Percentiles rank a stretch among this genome's conserved stretches.
phyloP scores from a whole-genome alignment of 1,140 invertebrate genomes.

The Drosophila watanabei region DNA sequence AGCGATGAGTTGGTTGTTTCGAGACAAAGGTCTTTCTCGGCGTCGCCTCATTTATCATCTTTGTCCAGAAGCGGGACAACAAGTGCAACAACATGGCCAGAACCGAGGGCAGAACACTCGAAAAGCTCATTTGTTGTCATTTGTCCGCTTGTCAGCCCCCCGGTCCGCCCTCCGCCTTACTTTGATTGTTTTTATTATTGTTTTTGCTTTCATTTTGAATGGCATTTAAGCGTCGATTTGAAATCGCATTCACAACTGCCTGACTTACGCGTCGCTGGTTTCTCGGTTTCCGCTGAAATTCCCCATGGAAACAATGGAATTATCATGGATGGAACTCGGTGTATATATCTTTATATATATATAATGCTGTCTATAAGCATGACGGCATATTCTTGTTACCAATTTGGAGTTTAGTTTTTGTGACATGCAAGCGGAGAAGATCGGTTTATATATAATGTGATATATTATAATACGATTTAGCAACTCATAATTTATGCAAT shows the following conservation, averaged over 20 bases:
- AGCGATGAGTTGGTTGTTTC: conserved; percentile 55
- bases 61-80: conserved; percentile 40
- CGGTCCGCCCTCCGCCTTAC: conserved; percentile 26
- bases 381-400: conserved; percentile 55
- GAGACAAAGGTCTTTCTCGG: conserved; percentile 33
- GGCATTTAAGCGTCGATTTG: conserved; percentile 75
- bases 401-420: conserved; percentile 17
- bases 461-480: neutral
- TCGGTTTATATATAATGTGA: conserved; percentile 1
- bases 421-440: conserved; percentile 19
- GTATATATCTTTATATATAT: neutral
- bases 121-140: conserved; percentile 80
- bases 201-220: conserved; percentile 66
- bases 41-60: conserved; percentile 50
- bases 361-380: conserved; percentile 44
- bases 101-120: conserved; percentile 59
- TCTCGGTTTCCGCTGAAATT: conserved; percentile 50
- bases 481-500: neutral
- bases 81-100: conserved; percentile 57
- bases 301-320: conserved; percentile 56
- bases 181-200: conserved; percentile 46
- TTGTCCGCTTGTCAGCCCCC: conserved; percentile 49
- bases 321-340: conserved; percentile 25
- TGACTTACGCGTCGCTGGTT: conserved; percentile 70
- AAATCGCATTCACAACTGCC: conserved; percentile 72